phyloP scores from a whole-genome alignment of 2,888 invertebrate genomes.

The Lasiommata megera region DNA sequence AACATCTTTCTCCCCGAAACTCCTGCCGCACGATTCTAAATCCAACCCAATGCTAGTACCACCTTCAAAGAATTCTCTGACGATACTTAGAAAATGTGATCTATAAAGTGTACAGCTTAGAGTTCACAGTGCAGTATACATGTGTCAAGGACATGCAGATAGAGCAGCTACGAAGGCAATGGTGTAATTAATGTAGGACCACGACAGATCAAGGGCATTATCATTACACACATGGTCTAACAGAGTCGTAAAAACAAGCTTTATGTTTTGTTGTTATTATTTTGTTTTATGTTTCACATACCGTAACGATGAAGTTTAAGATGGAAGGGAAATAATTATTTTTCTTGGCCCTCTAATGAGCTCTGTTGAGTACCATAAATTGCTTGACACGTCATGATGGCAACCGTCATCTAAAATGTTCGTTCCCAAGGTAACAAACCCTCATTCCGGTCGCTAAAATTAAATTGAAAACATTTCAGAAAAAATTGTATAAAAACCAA shows the following conservation, averaged over 20 bases:
- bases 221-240: slow-evolving; percentile 8
- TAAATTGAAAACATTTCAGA: not conserved
- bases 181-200: slow-evolving; percentile 43
- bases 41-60: not conserved
- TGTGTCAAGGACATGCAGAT: slow-evolving; percentile 31
- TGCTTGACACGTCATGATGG: too few species aligned
- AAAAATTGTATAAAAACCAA: not conserved
- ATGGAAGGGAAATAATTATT: not conserved
- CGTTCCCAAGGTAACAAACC: too few species aligned
- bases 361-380: too few species aligned
- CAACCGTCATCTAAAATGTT: too few species aligned
- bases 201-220: slow-evolving; percentile 51
- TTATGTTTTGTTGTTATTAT: not conserved
- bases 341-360: too few species aligned
- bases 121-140: slow-evolving; percentile 32
- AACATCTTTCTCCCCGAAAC: too few species aligned
- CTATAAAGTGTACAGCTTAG: slow-evolving; percentile 12
- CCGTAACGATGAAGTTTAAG: not conserved
- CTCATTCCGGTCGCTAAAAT: too few species aligned
- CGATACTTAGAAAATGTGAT: not conserved
- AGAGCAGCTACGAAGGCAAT: slow-evolving; percentile 26
- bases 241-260: not conserved
- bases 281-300: not conserved
- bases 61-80: not conserved
- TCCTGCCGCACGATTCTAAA: too few species aligned